Evolutionary conservation across 2,888 invertebrate genomes (phyloP).

Genomic region (Listrodromus nycthemerus): DNA sequence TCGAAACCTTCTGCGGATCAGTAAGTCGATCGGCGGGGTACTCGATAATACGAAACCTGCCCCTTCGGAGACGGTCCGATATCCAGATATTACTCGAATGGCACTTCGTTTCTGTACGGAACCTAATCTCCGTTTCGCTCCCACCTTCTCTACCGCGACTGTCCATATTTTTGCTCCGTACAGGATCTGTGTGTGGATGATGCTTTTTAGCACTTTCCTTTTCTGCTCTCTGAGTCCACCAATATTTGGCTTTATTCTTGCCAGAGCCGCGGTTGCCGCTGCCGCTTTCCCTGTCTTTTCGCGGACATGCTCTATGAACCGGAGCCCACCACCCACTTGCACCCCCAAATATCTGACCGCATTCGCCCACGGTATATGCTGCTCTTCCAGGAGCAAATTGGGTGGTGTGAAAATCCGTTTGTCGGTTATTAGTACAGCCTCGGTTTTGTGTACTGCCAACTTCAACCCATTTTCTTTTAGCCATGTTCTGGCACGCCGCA

Average conservation of each 20-base stretch:
- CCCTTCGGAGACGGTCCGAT: conserved; percentile 44
- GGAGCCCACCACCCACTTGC: background rate
- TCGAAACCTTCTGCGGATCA: conserved; percentile 37
- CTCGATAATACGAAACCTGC: conserved; percentile 34
- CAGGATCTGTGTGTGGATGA: conserved; percentile 47
- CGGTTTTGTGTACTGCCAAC: conserved; percentile 45
- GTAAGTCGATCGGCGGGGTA: conserved; percentile 48
- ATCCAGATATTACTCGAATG: conserved; percentile 37
- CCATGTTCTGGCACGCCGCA: conserved; percentile 28
- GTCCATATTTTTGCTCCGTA: conserved; percentile 62
- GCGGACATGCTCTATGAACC: background rate
- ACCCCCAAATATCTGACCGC: conserved; percentile 25
- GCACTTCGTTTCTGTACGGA: conserved; percentile 53
- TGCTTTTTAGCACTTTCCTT: conserved; percentile 51
- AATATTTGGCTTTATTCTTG: conserved; percentile 64
- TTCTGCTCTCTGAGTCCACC: conserved; percentile 48
- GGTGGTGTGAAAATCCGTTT: background rate
- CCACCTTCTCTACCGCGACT: conserved; percentile 5
- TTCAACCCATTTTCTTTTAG: conserved; percentile 12
- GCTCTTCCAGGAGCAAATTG: background rate
- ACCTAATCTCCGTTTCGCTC: background rate
- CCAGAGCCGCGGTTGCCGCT: conserved; percentile 23
- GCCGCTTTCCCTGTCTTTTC: background rate
- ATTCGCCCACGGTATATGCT: conserved; percentile 1
- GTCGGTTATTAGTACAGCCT: conserved; percentile 46